Evolutionary conservation across 2,113 vertebrate genomes (phyloP).

Genomic region (Piprites chloris): DNA sequence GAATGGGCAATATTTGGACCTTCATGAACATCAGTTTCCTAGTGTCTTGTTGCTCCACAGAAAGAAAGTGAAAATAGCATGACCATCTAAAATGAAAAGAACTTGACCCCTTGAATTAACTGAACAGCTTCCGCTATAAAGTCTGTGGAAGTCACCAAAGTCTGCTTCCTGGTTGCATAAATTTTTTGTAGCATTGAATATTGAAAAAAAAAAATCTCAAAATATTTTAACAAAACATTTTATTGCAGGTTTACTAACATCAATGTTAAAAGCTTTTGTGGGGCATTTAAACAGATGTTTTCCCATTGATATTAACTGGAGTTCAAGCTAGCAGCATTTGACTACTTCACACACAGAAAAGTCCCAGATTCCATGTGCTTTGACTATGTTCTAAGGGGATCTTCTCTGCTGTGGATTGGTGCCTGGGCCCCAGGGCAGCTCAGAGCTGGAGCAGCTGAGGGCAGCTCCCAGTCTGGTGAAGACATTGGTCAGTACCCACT

Average conservation of each 20-base stretch:
- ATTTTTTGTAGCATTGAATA: not conserved
- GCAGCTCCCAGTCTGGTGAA: not conserved
- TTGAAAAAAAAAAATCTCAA: not conserved
- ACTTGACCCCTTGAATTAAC: not conserved
- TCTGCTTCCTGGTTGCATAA: not conserved
- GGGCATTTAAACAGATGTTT: not conserved
- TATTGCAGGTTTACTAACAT: not conserved
- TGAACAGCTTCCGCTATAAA: not conserved
- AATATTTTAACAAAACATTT: not conserved
- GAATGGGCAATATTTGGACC: not conserved
- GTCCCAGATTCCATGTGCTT: not conserved
- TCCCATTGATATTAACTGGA: not conserved
- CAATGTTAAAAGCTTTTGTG: not conserved
- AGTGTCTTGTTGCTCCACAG: not conserved
- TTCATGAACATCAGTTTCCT: not conserved
- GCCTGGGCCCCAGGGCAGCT: not conserved
- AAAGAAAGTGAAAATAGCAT: not conserved
- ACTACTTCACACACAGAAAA: not conserved
- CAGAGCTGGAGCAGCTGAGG: not conserved
- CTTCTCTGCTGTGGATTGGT: not conserved
- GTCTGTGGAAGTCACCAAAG: not conserved
- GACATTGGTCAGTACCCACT: rapidly evolving
- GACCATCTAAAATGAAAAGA: not conserved
- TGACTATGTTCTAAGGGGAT: not conserved
- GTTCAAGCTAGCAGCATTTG: not conserved